A percentile compares a stretch with the other conserved stretches of the same genome.
Conservation (phyloP, 2,113 vertebrate genomes). For the Apus apus region DNA sequence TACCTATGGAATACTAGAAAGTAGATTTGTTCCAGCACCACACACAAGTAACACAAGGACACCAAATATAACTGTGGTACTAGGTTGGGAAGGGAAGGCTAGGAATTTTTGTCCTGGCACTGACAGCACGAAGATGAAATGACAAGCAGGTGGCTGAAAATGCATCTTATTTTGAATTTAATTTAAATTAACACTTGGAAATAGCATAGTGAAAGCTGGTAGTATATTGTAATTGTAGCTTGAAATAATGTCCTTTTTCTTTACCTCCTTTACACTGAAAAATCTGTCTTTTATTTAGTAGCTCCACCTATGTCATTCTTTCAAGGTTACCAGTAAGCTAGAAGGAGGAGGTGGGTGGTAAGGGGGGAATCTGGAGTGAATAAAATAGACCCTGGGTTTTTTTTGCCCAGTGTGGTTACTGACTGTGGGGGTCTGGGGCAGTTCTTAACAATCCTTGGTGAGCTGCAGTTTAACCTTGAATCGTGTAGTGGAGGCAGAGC, state of each 20-base stretch:
- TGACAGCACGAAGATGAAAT: neutral
- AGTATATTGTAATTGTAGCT: neutral
- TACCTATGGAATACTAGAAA: neutral
- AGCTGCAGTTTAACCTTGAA: conserved; percentile 41
- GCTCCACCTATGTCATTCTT: neutral
- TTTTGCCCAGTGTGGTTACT: neutral
- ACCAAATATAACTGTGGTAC: fast-evolving
- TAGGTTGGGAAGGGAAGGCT: neutral
- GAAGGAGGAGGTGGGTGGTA: neutral
- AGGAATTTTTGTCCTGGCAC: neutral
- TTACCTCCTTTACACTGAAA: neutral
- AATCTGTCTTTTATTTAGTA: neutral
- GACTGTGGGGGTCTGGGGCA: neutral
- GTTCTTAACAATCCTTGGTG: neutral
- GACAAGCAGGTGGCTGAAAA: neutral
- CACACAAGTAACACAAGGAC: neutral
- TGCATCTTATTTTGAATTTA: neutral
- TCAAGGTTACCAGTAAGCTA: neutral
- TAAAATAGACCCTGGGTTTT: neutral
- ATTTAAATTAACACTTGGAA: neutral
- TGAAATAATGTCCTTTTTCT: neutral
- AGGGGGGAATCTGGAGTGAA: neutral
- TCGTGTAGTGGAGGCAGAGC: neutral
- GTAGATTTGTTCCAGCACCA: neutral
- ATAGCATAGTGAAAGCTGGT: neutral